These are phyloP conservation scores for Nothocercus nigrocapillus DNA, from an alignment of 2,113 vertebrate species.

Conservation along the genomic window DNA sequence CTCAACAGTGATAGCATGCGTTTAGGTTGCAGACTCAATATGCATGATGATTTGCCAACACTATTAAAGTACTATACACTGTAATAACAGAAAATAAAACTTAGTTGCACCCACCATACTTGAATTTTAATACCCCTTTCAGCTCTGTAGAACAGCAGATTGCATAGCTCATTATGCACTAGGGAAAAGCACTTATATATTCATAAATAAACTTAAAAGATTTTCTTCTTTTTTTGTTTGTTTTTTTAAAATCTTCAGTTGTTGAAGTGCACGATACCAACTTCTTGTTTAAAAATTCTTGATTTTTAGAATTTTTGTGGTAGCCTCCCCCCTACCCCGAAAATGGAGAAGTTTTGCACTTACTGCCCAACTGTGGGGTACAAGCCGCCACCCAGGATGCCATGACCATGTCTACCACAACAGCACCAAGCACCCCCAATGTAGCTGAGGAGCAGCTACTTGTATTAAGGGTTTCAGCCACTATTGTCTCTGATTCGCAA, in stretches of 20 bases:
- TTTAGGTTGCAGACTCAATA: fast-evolving
- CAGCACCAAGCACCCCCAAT: neutral
- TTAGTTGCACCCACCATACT: neutral
- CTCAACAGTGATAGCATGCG: neutral
- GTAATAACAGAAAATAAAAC: neutral
- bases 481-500: neutral
- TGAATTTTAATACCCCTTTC: neutral
- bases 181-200: neutral
- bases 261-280: neutral
- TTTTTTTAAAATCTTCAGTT: neutral
- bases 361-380: fast-evolving
- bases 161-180: neutral
- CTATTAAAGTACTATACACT: neutral
- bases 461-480: fast-evolving
- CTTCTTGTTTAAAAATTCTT: neutral
- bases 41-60: neutral
- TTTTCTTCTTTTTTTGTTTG: neutral
- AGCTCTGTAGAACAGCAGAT: neutral
- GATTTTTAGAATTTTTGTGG: neutral
- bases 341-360: neutral
- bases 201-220: neutral
- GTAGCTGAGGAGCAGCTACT: neutral
- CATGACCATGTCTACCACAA: neutral
- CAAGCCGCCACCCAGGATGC: neutral
- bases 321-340: fast-evolving